Evolutionary conservation across 2,888 invertebrate genomes (phyloP).

Genomic region (Ceramica pisi): DNA sequence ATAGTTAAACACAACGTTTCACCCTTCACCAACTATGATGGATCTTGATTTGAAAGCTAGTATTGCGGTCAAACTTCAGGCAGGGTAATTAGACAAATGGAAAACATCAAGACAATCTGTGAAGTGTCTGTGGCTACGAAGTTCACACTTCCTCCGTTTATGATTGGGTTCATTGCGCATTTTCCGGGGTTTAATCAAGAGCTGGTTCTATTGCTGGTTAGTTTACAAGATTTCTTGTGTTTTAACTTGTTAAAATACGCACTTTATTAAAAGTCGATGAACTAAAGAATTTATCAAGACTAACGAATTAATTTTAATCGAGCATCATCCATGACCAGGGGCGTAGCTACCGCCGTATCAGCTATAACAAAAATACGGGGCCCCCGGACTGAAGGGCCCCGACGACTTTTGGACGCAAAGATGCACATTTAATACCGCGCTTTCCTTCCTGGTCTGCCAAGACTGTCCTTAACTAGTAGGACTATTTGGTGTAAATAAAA

Average conservation of each 20-base stretch:
- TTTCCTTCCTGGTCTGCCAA: no score
- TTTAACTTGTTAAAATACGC: not conserved
- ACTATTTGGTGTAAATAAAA: no score
- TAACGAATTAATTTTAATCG: not conserved
- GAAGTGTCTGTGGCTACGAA: conserved; percentile 31
- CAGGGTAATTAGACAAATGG: conserved; percentile 67
- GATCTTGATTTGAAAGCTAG: conserved; percentile 52
- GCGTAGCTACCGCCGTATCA: no score
- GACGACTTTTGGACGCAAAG: no score
- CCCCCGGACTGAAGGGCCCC: no score
- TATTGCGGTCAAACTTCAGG: conserved; percentile 52
- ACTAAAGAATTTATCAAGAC: not conserved
- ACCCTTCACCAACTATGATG: conserved; percentile 41
- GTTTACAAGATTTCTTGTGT: not conserved
- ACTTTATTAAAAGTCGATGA: not conserved
- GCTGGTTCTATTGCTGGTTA: not conserved
- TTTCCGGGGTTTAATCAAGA: conserved; percentile 5
- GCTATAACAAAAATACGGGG: no score
- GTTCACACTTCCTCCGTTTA: conserved; percentile 24
- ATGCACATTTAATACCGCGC: no score
- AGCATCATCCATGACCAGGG: not conserved
- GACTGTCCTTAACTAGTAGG: no score
- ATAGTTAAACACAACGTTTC: conserved; percentile 49
- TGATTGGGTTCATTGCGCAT: conserved; percentile 12
- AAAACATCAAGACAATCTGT: conserved; percentile 52